A percentile compares a stretch with the other conserved stretches of the same genome.
Evolutionary conservation across 2,113 vertebrate genomes (phyloP).

Genomic region (Caretta caretta): DNA sequence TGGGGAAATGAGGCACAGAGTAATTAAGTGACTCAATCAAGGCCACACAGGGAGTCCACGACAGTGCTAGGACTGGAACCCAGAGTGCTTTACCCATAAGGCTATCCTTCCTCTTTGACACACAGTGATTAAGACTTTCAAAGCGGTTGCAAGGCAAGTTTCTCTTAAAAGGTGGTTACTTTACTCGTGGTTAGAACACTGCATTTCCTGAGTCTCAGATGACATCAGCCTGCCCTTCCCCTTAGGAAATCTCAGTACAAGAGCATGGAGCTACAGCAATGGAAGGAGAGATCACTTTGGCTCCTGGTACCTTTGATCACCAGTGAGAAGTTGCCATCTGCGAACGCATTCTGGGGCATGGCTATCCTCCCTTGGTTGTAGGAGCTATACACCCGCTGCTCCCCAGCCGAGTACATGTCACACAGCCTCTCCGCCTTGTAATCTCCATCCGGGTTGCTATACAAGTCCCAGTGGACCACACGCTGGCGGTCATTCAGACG

Average conservation of each 20-base stretch:
- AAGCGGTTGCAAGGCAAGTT: not conserved
- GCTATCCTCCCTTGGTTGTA: constrained; percentile 87
- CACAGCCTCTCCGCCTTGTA: constrained; percentile 82
- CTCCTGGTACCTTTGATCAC: constrained; percentile 81
- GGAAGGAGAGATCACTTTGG: constrained; percentile 14
- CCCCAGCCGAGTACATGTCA: constrained; percentile 92
- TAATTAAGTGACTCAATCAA: not conserved
- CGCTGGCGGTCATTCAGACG: constrained; percentile 90
- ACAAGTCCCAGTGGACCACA: constrained; percentile 95
- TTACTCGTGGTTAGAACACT: not conserved
- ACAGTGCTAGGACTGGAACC: not conserved
- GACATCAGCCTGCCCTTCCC: not conserved
- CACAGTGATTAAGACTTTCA: not conserved
- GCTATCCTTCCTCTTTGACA: not conserved
- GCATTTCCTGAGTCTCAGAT: not conserved
- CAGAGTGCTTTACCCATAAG: not conserved
- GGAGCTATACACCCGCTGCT: constrained; percentile 88
- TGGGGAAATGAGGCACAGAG: not conserved
- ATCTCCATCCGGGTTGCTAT: constrained; percentile 57
- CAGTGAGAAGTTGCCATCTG: constrained; percentile 95
- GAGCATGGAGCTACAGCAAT: rapidly evolving
- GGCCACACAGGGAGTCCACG: not conserved
- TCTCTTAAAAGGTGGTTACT: not conserved
- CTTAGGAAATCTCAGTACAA: rapidly evolving
- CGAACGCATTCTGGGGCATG: constrained; percentile 86